These are phyloP conservation scores for Diabrotica balteata DNA, from an alignment of 2,888 invertebrate species.

Conservation along the genomic window DNA sequence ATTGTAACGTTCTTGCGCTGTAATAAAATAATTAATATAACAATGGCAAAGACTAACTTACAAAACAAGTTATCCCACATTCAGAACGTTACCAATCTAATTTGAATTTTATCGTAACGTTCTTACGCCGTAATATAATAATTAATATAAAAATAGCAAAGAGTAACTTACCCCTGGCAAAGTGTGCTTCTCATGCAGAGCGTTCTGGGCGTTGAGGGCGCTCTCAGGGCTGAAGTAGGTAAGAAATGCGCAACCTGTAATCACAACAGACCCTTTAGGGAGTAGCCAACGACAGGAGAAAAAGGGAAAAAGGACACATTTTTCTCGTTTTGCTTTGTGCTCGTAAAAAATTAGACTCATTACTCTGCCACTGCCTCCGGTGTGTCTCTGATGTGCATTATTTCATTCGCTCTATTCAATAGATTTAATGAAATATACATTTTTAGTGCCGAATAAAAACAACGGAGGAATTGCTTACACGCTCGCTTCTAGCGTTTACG, in stretches of 20 bases:
- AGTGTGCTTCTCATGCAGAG: conserved; percentile 97
- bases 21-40: too few relatives aligned
- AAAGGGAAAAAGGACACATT: conserved; percentile 18
- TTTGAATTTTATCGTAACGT: too few relatives aligned
- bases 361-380: conserved; percentile 3
- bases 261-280: conserved; percentile 46
- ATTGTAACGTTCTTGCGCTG: too few relatives aligned
- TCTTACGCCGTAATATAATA: too few relatives aligned
- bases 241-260: conserved; percentile 96
- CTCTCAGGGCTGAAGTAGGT: conserved; percentile 97
- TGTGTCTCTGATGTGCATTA: conserved; percentile 19
- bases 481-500: neutral
- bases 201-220: conserved; percentile 90
- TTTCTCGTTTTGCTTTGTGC: conserved; percentile 18
- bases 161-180: conserved; percentile 91
- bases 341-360: conserved; percentile 28
- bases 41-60: too few relatives aligned
- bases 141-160: too few relatives aligned
- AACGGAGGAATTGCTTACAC: neutral
- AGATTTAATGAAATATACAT: conserved; percentile 14
- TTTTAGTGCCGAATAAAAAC: conserved; percentile 6
- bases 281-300: conserved; percentile 23
- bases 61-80: too few relatives aligned
- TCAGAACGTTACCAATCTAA: too few relatives aligned
- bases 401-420: conserved; percentile 13